Base-by-base conservation (phyloP, 2,113 vertebrate species). In the Xerus inauris region DNA sequence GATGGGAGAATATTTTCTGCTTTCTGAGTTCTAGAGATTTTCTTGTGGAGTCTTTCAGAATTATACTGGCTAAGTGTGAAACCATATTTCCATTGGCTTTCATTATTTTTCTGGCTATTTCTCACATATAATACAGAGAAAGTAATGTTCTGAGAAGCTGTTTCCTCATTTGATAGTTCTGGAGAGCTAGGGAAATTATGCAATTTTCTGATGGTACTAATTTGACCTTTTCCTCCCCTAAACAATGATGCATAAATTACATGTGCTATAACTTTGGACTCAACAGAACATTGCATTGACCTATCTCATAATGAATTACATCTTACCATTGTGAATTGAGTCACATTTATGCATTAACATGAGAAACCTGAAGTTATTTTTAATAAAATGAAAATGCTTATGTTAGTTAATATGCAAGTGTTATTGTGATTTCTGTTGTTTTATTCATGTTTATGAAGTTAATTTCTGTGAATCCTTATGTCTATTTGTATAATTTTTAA, bases 221-320 rank as follows among this genome's bases (percentile, higher is more conserved):
- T 94, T 85, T 96, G 92, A 87, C 14, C 26, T 96, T 95, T 97
- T 88, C 24, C 20, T 93, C 42, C 76, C n/a, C 12, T 73, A 94
- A 85, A 95, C 64, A 96, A 28, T 87, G 45, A 14, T 22, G 30
- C 6, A 22, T 59, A 81, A 91, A 92, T 94, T 85, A 59, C 38
- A 57, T 54, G 28, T 49, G 6, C 38, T 89, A 2, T 80, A 87
- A 75, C 20, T 75, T 35, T 76, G 38, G 73, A 0, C 4, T 96
- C n/a, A 47, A 26, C 6, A 82, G 47, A 95, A 94, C 5, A 35
- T 24, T 86, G 3, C 4, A 69, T 77, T 87, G 75, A 90, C 54
- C 45, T 97, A 26, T 80, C 38, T 80, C 22, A 71, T 47, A 85
- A 71, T 93, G 32, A 91, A 91, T 89, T 87, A 49, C 3, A 57